A percentile compares a stretch with the other conserved stretches of the same genome.
Conservation (phyloP, 1,140 invertebrate species). For the Aculops lycopersici region DNA sequence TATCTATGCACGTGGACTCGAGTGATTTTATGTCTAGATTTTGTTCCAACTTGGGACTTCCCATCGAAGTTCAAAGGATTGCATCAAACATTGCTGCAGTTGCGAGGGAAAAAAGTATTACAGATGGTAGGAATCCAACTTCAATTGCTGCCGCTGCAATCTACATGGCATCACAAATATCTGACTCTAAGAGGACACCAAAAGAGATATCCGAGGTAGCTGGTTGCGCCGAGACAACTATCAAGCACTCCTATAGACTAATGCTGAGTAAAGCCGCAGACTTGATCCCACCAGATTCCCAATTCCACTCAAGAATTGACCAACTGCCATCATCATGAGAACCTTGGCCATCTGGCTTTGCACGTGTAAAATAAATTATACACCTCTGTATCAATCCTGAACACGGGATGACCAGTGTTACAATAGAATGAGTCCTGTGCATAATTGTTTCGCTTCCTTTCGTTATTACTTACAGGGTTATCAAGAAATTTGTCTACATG, state of each 20-base stretch:
- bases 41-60: conserved; percentile 31
- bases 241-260: conserved; percentile 81
- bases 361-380: no score
- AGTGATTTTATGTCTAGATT: conserved; percentile 72
- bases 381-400: no score
- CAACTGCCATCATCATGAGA: conserved; percentile 29
- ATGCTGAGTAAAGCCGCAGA: conserved; percentile 75
- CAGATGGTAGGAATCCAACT: conserved; percentile 78
- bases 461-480: no score
- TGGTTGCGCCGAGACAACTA: conserved; percentile 92
- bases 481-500: no score
- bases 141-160: conserved; percentile 96
- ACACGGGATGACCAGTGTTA: no score
- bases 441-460: no score
- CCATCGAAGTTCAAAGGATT: conserved; percentile 64
- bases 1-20: conserved; percentile 76
- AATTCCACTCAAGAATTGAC: conserved; percentile 73
- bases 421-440: no score
- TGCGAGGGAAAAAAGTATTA: conserved; percentile 83
- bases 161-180: conserved; percentile 91
- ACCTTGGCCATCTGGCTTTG: not conserved
- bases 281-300: conserved; percentile 82
- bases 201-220: conserved; percentile 97
- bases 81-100: conserved; percentile 85
- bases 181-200: conserved; percentile 67